Evolutionary conservation across 2,113 vertebrate genomes (phyloP), one percentile per base, ranked within the genome.

Genomic region (Barbus barbus): DNA sequence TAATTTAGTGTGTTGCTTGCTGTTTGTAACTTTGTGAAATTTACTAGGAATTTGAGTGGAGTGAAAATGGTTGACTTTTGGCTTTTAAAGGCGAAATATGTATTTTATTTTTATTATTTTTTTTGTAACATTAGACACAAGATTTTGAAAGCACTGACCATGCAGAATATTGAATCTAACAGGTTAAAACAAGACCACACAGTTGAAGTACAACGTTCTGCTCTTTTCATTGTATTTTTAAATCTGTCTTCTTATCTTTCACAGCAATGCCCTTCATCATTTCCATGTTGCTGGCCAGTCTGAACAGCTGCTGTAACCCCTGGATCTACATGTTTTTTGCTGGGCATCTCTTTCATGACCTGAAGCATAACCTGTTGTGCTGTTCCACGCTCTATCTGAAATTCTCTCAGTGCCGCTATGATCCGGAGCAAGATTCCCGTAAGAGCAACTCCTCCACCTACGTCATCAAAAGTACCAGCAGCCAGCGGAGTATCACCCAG

Each of bases 241-340:
- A 33, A 18, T 22, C 4, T 74, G 31, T 83, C 16, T 72, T 38
- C 56, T 69, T 86, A 26, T 85, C 81, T 9, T 83, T 12, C 33
- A 18, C 93, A 99, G 98, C 95, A 9, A 95, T 95, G 3, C 93
- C 96, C 13, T 99, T 99, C 92, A 97, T 98, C 93, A 97, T 99
- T 12, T 96, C 97, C 91, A 98, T 98, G 96, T 94, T 99, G 71
- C 94, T 99, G 90, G 98, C 97, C 88, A 99, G 97, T 91, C 95
- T 99, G 84, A 99, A 99, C 94, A 99, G 97, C 93, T 99, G 98
- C 94, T 99, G 97, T 86, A 99, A 99, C 93, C 98, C 98, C 78
- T 99, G 98, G 97, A 99, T 99, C 96, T 99, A 99, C 94, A 97
- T 99, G 97, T 96, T 96, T 74, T 99, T 99, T 86, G 97, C 95